Evolutionary conservation across 2,888 invertebrate species (phyloP).

Genomic region (Muschampia plurimacula): DNA sequence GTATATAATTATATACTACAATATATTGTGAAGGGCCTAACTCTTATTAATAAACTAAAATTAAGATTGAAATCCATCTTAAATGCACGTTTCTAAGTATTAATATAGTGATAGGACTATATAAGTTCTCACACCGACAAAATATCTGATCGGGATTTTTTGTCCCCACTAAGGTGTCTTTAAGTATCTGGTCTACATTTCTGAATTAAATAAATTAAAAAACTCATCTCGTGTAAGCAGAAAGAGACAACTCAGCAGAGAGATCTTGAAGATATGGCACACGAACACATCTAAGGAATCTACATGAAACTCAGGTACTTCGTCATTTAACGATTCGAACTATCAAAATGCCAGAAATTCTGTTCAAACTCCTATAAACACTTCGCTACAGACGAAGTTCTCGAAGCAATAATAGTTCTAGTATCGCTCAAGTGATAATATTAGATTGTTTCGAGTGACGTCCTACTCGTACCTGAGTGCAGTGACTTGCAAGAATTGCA

Average conservation of each 20-base stretch:
- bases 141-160: too few species aligned
- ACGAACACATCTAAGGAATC: background rate
- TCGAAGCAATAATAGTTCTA: constrained; percentile 29
- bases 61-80: too few species aligned
- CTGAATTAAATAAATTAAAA: too few species aligned
- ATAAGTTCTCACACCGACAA: too few species aligned
- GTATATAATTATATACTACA: too few species aligned
- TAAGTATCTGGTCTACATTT: constrained; percentile 1
- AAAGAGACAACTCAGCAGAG: too few species aligned
- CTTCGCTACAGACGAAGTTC: constrained; percentile 20
- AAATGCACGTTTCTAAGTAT: too few species aligned
- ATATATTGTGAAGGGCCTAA: too few species aligned
- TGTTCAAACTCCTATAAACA: constrained; percentile 13
- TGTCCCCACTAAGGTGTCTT: constrained; percentile 32
- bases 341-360: constrained; percentile 8
- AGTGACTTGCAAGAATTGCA: constrained; percentile 10
- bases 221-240: too few species aligned
- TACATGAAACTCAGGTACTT: background rate
- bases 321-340: background rate
- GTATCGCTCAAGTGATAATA: constrained; percentile 22
- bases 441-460: constrained; percentile 7
- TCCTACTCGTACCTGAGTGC: constrained; percentile 5
- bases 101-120: too few species aligned
- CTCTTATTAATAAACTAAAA: too few species aligned
- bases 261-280: background rate